Evolutionary conservation across 1,140 invertebrate genomes (phyloP), one percentile per base, ranked within the genome.

Genomic region (Dermatophagoides farinae): DNA sequence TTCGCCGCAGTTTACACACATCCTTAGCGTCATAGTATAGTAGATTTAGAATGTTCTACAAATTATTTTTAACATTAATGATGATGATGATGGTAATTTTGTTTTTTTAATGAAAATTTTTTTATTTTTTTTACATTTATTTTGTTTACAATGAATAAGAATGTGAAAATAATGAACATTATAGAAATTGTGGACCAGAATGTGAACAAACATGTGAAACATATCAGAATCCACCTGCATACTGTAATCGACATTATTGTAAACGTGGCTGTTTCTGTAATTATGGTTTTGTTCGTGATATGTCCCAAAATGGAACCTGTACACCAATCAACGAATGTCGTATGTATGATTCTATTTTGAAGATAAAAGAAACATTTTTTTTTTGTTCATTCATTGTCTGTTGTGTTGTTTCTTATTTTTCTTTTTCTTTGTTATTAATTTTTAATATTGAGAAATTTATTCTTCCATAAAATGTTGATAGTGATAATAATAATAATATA

Each of bases 181-280:
- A 38, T 23, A 43, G 44, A 12, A 47, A 51, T 22, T 60, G 58
- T 50, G 58, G 58, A 2, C 16, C 49, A 57, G 40, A 53, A 18
- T 65, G 64, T 58, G 62, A 64, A 12, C 51, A 22, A 25, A 53
- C 61, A 0, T 65, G 64, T 54, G 20, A 6, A 5, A 61, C 53
- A 20, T 60, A 60, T 43, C 38, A 41, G n/a, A 47, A 18, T 41
- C 47, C 25, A 31, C 25, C 50, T 8, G 1, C 20, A n/a, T 20
- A 31, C 18, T 65, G 64, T 43, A 22, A 38, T 20, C 49, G 51
- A 25, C 1, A 18, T 23, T 6, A 37, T 25, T 65, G 64, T 37
- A 57, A 60, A 14, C 16, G 23, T 12, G 64, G 64, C n/a, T 65
- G 64, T 20, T 64, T 64, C 38, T 65, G 64, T 46, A 20, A 60